Conservation (phyloP, 2,113 vertebrate genomes). For the Desmodus rotundus region DNA sequence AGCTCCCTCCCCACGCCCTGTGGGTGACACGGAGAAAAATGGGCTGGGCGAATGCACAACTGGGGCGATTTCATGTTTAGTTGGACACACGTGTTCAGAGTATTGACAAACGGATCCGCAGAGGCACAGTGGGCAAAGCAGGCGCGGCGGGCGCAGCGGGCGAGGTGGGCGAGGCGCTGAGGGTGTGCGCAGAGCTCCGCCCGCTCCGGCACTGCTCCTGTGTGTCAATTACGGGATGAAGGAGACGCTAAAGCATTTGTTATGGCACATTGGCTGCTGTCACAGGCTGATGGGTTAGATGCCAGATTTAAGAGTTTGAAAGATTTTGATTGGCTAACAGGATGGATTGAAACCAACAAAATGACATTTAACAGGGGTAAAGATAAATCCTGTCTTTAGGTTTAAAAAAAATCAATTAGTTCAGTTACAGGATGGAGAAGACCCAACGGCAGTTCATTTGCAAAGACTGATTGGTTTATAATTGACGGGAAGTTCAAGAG, state of each 20-base stretch:
- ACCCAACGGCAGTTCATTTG: background rate
- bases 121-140: background rate
- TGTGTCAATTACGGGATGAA: background rate
- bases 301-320: constrained; percentile 12
- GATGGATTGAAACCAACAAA: constrained; percentile 37
- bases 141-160: background rate
- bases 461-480: background rate
- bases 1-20: background rate
- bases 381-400: background rate
- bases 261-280: background rate
- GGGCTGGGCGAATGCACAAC: background rate
- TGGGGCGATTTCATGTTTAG: background rate
- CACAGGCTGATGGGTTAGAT: background rate
- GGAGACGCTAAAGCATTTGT: background rate
- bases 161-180: accelerated
- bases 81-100: background rate
- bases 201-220: accelerated
- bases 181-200: accelerated
- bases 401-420: background rate
- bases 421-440: background rate
- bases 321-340: constrained; percentile 23
- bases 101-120: background rate
- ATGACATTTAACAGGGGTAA: background rate
- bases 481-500: background rate
- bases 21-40: accelerated